phyloP scores from a whole-genome alignment of 2,888 invertebrate genomes.

The Eupsilia transversa region DNA sequence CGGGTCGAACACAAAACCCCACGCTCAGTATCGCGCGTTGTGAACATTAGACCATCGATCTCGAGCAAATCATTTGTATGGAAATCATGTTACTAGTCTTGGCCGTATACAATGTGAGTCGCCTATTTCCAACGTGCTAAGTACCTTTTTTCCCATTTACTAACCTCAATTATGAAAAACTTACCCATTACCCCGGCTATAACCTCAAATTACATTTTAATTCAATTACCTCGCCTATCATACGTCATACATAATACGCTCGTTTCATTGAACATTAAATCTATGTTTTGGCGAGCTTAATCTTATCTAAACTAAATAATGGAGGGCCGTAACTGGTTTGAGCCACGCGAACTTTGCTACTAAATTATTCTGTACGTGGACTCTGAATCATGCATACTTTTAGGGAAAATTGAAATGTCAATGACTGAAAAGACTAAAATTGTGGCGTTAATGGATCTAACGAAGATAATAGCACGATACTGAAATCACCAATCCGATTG shows the following conservation, averaged over 20 bases:
- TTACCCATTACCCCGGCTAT: not conserved
- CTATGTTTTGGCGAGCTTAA: constrained; percentile 63
- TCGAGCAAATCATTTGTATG: too few relatives aligned
- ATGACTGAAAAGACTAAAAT: too few relatives aligned
- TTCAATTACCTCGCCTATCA: constrained; percentile 58
- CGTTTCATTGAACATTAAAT: constrained; percentile 65
- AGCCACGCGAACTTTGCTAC: constrained; percentile 62
- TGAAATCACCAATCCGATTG: too few relatives aligned
- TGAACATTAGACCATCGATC: too few relatives aligned
- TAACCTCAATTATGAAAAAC: constrained; percentile 3
- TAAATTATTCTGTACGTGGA: constrained; percentile 26
- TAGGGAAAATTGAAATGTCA: not conserved
- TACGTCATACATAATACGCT: constrained; percentile 58
- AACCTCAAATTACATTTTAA: constrained; percentile 55
- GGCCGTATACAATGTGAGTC: too few relatives aligned
- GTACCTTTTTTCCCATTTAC: not conserved
- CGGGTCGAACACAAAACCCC: too few relatives aligned
- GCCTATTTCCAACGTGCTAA: too few relatives aligned
- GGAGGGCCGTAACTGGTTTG: constrained; percentile 54
- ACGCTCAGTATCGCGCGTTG: too few relatives aligned
- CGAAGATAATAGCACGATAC: too few relatives aligned
- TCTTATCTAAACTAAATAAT: constrained; percentile 71
- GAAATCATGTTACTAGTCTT: too few relatives aligned
- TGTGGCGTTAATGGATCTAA: too few relatives aligned
- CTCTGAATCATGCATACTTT: constrained; percentile 8